A percentile compares a stretch with the other conserved stretches of the same genome.
Evolutionary conservation across 2,113 vertebrate species (phyloP).

Genomic region (Ctenomys sociabilis): DNA sequence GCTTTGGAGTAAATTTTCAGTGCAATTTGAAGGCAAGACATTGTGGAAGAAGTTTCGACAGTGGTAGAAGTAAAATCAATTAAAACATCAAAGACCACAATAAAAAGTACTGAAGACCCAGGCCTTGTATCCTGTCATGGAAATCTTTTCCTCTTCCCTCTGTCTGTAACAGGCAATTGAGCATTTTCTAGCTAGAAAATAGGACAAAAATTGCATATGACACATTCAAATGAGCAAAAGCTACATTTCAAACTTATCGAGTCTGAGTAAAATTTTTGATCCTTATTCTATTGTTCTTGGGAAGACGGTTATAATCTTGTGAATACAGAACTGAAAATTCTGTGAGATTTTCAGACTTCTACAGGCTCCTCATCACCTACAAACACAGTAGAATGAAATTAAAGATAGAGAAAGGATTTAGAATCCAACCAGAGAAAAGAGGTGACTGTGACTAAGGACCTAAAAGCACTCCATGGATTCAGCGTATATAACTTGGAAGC

Average conservation of each 20-base stretch:
- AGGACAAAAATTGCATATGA: not conserved
- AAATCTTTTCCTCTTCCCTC: not conserved
- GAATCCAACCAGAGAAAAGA: not conserved
- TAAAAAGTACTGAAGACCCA: not conserved
- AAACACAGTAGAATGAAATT: not conserved
- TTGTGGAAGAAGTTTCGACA: not conserved
- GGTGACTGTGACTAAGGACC: not conserved
- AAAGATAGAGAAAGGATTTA: not conserved
- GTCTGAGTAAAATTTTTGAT: not conserved
- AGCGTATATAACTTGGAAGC: not conserved
- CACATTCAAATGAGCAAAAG: not conserved
- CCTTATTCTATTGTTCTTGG: not conserved
- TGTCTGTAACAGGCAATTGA: not conserved
- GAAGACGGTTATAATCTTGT: not conserved
- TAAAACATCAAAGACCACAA: not conserved
- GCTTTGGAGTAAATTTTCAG: not conserved
- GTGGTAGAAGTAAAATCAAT: not conserved
- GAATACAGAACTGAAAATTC: not conserved
- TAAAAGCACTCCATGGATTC: not conserved
- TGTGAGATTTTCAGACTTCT: not conserved
- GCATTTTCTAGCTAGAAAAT: not conserved
- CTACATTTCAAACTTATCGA: not conserved
- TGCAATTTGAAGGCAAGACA: not conserved
- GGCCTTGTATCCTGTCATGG: not conserved
- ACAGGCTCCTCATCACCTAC: not conserved